Conservation (phyloP, 2,113 vertebrate genomes). For the Donacobius atricapilla region DNA sequence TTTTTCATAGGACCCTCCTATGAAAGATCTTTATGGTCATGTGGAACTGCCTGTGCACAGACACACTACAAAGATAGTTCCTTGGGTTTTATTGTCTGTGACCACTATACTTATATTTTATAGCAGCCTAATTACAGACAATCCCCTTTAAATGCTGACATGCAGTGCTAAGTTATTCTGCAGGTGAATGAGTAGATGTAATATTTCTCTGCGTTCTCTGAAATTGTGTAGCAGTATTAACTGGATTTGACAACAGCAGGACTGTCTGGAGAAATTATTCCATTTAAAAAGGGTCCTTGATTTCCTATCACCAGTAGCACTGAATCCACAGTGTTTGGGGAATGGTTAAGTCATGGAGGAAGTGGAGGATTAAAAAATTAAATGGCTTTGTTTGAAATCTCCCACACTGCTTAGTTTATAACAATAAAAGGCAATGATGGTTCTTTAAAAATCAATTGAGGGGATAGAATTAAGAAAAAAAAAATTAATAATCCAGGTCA, state of each 20-base stretch:
- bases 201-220: background rate
- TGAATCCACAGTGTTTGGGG: background rate
- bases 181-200: conserved; percentile 27
- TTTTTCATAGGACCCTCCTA: background rate
- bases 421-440: background rate
- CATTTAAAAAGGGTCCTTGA: background rate
- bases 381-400: conserved; percentile 17
- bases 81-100: conserved; percentile 25
- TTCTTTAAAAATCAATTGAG: background rate
- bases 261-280: background rate
- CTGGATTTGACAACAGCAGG: conserved; percentile 3
- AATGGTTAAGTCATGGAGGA: background rate
- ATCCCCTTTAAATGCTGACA: conserved; percentile 31
- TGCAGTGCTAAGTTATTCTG: conserved; percentile 21
- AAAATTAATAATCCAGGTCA: background rate
- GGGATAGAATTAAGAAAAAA: background rate
- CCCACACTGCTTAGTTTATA: background rate
- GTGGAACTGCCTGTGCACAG: background rate
- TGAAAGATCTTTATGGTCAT: background rate
- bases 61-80: background rate
- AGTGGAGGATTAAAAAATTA: background rate
- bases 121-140: conserved; percentile 30
- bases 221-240: background rate
- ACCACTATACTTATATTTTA: conserved; percentile 20
- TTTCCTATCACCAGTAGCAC: background rate